Evolutionary conservation across 2,113 vertebrate species (phyloP).

Genomic region (Nesoenas mayeri): DNA sequence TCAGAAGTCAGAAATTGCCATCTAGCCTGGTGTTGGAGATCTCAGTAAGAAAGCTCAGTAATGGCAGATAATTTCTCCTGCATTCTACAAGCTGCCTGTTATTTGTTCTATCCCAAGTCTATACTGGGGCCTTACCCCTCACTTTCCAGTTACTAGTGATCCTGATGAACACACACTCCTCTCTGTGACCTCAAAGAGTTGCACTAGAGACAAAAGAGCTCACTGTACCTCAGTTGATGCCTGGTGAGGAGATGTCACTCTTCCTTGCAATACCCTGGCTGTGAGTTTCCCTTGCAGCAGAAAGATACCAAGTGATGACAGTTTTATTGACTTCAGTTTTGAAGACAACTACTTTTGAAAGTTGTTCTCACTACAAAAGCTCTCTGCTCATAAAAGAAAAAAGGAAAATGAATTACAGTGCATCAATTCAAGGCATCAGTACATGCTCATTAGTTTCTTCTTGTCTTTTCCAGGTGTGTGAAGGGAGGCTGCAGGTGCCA

Average conservation of each 20-base stretch:
- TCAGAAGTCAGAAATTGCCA: not conserved
- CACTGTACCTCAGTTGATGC: not conserved
- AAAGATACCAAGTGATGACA: not conserved
- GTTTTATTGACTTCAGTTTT: not conserved
- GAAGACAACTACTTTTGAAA: not conserved
- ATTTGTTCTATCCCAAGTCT: accelerated
- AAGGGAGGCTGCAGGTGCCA: not conserved
- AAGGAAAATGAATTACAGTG: not conserved
- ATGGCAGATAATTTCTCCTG: not conserved
- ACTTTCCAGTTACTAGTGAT: not conserved
- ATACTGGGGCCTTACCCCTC: not conserved
- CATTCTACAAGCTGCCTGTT: not conserved
- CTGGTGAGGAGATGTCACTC: not conserved
- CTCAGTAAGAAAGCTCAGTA: not conserved
- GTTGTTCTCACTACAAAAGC: not conserved
- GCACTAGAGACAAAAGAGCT: not conserved
- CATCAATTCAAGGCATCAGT: not conserved
- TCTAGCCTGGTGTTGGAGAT: not conserved
- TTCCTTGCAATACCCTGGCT: not conserved
- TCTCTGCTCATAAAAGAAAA: not conserved
- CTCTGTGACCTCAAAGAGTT: not conserved
- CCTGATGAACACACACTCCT: not conserved
- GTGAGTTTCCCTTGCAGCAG: not conserved
- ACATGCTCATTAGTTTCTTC: not conserved
- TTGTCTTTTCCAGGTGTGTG: not conserved